Evolutionary conservation across 2,888 invertebrate species (phyloP).

Genomic region (Mellilla xanthometata): DNA sequence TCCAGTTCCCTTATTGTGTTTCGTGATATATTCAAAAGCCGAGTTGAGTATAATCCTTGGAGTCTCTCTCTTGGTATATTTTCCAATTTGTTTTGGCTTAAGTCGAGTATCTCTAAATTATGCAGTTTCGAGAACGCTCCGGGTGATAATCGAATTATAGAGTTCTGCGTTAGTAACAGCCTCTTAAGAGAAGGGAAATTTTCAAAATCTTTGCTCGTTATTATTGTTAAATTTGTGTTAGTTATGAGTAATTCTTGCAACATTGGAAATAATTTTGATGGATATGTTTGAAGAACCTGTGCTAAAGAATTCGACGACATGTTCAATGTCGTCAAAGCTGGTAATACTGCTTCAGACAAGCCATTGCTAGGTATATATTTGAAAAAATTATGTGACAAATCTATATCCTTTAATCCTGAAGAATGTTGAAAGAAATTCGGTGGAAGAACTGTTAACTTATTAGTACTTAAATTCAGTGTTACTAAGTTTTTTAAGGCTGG

Average conservation of each 20-base stretch:
- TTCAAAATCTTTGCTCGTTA: constrained; percentile 93
- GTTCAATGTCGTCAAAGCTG: constrained; percentile 89
- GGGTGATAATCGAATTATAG: constrained; percentile 90
- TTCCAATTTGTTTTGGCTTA: constrained; percentile 92
- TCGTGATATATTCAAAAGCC: constrained; percentile 91
- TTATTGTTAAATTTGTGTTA: constrained; percentile 90
- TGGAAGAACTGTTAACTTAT: constrained; percentile 88
- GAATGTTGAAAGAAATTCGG: constrained; percentile 92
- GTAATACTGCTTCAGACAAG: constrained; percentile 88
- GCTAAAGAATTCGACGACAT: constrained; percentile 91
- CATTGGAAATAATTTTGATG: constrained; percentile 87
- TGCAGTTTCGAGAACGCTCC: constrained; percentile 91
- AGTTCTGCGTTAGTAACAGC: constrained; percentile 87
- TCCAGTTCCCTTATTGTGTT: constrained; percentile 92
- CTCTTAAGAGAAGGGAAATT: constrained; percentile 90
- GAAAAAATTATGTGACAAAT: constrained; percentile 90
- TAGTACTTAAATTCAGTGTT: constrained; percentile 89
- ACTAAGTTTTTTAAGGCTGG: constrained; percentile 88
- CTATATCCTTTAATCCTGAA: constrained; percentile 87
- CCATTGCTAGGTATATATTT: constrained; percentile 90
- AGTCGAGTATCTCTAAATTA: constrained; percentile 89
- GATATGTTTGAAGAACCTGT: constrained; percentile 87
- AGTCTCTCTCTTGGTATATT: constrained; percentile 92
- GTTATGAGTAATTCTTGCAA: constrained; percentile 92
- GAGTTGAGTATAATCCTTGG: constrained; percentile 88